A percentile compares a stretch with the other conserved stretches of the same genome.
Evolutionary conservation across 2,113 vertebrate genomes (phyloP).

Genomic region (western clawed frog (Xenopus tropicalis)): DNA sequence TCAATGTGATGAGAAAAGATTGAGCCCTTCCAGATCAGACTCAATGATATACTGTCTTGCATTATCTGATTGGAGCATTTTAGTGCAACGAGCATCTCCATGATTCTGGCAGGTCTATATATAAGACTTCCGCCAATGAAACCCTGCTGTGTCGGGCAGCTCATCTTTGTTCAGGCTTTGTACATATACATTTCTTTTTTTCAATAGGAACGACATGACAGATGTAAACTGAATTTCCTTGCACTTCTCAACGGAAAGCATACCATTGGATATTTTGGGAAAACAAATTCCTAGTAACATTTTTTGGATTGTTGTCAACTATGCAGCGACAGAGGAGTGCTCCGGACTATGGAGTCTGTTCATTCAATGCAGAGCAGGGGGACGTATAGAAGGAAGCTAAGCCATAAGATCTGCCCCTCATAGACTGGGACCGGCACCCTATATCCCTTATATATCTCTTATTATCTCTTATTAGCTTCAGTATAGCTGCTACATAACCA

Average conservation of each 20-base stretch:
- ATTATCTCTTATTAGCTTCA: no score
- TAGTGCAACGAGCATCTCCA: no score
- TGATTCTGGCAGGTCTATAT: no score
- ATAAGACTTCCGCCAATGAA: neutral
- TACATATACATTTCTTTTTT: neutral
- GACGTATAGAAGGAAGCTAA: no score
- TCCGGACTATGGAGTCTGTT: neutral
- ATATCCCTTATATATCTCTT: no score
- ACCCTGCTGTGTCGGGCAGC: neutral
- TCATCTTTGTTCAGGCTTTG: neutral
- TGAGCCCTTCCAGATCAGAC: no score
- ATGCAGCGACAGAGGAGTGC: neutral
- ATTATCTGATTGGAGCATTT: no score
- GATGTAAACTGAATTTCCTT: slow-evolving; percentile 1
- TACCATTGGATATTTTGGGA: slow-evolving; percentile 2
- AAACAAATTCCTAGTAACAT: neutral
- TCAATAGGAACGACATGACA: neutral
- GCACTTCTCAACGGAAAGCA: neutral
- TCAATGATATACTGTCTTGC: no score
- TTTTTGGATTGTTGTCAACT: slow-evolving; percentile 5
- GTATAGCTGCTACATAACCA: no score
- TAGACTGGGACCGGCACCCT: no score
- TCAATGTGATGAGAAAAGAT: no score
- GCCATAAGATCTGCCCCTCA: no score
- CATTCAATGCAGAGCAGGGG: neutral